phyloP scores from a whole-genome alignment of 1,140 invertebrate genomes.

The Calephelis virginiensis region DNA sequence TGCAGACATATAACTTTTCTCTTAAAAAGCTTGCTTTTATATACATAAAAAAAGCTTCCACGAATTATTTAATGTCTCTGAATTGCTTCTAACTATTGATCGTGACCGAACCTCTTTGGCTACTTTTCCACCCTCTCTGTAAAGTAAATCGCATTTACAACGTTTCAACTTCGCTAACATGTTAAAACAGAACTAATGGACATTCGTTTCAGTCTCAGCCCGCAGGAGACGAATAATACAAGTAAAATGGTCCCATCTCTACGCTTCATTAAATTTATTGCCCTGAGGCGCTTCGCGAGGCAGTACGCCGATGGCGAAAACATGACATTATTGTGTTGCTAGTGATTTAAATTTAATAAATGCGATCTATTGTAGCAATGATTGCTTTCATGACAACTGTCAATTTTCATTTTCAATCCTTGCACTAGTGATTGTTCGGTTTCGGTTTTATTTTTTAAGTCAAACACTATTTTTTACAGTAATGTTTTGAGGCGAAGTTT shows the following conservation, averaged over 20 bases:
- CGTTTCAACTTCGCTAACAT: conserved; percentile 78
- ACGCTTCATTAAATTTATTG: conserved; percentile 79
- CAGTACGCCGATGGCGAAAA: conserved; percentile 64
- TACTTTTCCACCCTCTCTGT: conserved; percentile 73
- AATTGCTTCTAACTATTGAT: conserved; percentile 62
- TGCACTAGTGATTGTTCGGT: conserved; percentile 28
- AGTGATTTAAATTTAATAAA: conserved; percentile 76
- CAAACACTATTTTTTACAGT: too few relatives aligned
- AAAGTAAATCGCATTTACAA: conserved; percentile 77
- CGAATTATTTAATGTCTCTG: conserved; percentile 35
- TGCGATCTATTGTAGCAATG: conserved; percentile 63
- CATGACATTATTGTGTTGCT: conserved; percentile 68
- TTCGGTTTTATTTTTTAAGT: too few relatives aligned
- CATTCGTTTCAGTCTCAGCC: conserved; percentile 76
- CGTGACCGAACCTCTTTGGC: conserved; percentile 58
- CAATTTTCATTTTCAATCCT: conserved; percentile 68
- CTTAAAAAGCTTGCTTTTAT: not conserved
- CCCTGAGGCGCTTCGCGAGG: conserved; percentile 70
- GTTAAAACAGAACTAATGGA: conserved; percentile 79
- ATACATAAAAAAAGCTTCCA: conserved; percentile 17
- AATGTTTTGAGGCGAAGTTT: too few relatives aligned
- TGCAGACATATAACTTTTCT: too few relatives aligned
- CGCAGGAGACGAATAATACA: conserved; percentile 78
- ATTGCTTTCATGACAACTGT: conserved; percentile 68
- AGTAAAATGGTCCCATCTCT: conserved; percentile 78